These are phyloP conservation scores for Ciconia stormi DNA, from an alignment of 2,113 vertebrate species.

Conservation along the genomic window DNA sequence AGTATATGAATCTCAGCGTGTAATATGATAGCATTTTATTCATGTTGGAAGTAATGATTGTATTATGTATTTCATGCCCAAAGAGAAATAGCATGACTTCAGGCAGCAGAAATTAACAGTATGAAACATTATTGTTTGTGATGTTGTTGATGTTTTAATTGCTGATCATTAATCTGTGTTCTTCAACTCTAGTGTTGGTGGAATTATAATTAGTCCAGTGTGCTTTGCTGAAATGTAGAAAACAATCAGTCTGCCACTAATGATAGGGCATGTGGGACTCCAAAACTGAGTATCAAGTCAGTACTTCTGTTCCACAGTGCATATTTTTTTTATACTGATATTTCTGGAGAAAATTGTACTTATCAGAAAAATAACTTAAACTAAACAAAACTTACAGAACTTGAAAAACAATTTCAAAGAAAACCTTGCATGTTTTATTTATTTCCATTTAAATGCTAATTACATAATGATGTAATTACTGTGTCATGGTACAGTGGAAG, in stretches of 20 bases:
- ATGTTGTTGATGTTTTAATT: constrained; percentile 65
- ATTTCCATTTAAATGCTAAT: not conserved
- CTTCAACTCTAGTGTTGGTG: constrained; percentile 35
- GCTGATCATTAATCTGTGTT: constrained; percentile 65
- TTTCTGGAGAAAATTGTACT: not conserved
- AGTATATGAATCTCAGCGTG: not conserved
- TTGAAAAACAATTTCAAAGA: not conserved
- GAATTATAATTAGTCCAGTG: constrained; percentile 64
- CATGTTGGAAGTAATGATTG: constrained; percentile 37
- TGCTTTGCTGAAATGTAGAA: constrained; percentile 57
- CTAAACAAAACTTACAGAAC: not conserved
- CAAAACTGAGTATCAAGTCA: constrained; percentile 11
- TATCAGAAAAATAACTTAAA: not conserved
- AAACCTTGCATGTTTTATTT: not conserved
- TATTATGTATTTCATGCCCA: constrained; percentile 36
- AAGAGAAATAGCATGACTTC: constrained; percentile 54
- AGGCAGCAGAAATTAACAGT: constrained; percentile 66
- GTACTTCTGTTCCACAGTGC: not conserved
- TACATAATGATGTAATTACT: not conserved
- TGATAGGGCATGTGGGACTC: constrained; percentile 46
- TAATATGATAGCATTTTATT: constrained; percentile 10
- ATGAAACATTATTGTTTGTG: constrained; percentile 65
- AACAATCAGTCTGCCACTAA: constrained; percentile 63
- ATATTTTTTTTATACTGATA: not conserved
- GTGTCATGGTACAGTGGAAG: not conserved